Conservation (phyloP, 2,797 vertebrate species). For the Discoglossus pictus region DNA sequence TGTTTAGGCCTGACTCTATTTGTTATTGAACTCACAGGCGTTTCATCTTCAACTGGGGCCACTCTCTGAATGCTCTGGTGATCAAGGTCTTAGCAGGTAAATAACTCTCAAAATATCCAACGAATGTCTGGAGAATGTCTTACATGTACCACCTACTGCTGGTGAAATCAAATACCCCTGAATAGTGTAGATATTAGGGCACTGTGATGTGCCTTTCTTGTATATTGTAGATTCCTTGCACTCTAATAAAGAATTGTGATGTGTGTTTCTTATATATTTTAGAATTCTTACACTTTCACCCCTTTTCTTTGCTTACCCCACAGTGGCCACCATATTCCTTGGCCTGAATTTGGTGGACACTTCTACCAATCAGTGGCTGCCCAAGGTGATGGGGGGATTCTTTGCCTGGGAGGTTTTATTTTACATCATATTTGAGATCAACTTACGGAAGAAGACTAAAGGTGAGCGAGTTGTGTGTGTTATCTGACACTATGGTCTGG, state of each 20-base stretch:
- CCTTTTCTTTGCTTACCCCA: too few species aligned
- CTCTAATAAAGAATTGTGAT: too few species aligned
- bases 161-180: too few species aligned
- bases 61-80: constrained; percentile 60
- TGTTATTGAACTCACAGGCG: constrained; percentile 59
- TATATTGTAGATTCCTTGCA: too few species aligned
- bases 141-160: too few species aligned
- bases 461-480: constrained; percentile 64
- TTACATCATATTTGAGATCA: constrained; percentile 59
- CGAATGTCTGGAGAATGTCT: too few species aligned
- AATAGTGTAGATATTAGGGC: too few species aligned
- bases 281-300: too few species aligned
- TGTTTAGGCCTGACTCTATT: not conserved
- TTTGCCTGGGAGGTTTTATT: constrained; percentile 69
- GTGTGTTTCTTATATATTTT: too few species aligned
- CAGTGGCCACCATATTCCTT: constrained; percentile 75
- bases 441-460: constrained; percentile 45
- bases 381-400: constrained; percentile 75
- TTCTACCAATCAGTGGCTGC: constrained; percentile 60
- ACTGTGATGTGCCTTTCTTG: too few species aligned
- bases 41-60: constrained; percentile 68
- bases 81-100: constrained; percentile 72
- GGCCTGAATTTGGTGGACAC: constrained; percentile 66
- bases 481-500: too few species aligned
- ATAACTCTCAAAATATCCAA: too few species aligned